These are phyloP conservation scores for Xanthorhoe spadicearia DNA, from an alignment of 2,888 invertebrate species.

Conservation along the genomic window DNA sequence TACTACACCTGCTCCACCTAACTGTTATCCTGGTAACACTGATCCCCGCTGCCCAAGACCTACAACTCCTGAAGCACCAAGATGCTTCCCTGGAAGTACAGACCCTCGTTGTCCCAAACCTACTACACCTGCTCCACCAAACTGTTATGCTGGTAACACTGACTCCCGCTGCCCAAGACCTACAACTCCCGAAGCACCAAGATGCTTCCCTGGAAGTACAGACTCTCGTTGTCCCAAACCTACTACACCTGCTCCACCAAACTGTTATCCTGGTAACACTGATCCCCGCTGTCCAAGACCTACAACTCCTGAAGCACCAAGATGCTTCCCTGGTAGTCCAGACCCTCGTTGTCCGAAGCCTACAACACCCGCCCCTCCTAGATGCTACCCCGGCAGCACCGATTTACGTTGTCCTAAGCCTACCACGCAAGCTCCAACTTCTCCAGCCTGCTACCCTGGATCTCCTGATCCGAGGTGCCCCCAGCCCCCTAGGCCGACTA, in stretches of 20 bases:
- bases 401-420: slow-evolving; percentile 54
- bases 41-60: slow-evolving; percentile 54
- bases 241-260: slow-evolving; percentile 42
- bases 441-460: slow-evolving; percentile 50
- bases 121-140: slow-evolving; percentile 50
- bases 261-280: slow-evolving; percentile 57
- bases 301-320: slow-evolving; percentile 45
- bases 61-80: slow-evolving; percentile 46
- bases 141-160: slow-evolving; percentile 48
- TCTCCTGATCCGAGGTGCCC: slow-evolving; percentile 50
- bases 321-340: slow-evolving; percentile 62
- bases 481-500: slow-evolving; percentile 19
- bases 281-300: slow-evolving; percentile 54
- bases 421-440: slow-evolving; percentile 44
- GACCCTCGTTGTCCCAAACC: slow-evolving; percentile 49
- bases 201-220: slow-evolving; percentile 42
- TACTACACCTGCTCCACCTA: slow-evolving; percentile 52
- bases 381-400: slow-evolving; percentile 46
- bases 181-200: slow-evolving; percentile 37
- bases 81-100: slow-evolving; percentile 43
- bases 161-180: slow-evolving; percentile 51
- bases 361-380: slow-evolving; percentile 52
- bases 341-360: slow-evolving; percentile 60
- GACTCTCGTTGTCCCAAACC: slow-evolving; percentile 42
- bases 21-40: slow-evolving; percentile 47